Base-by-base conservation (phyloP, 2,113 vertebrate species). In the Lophius piscatorius region DNA sequence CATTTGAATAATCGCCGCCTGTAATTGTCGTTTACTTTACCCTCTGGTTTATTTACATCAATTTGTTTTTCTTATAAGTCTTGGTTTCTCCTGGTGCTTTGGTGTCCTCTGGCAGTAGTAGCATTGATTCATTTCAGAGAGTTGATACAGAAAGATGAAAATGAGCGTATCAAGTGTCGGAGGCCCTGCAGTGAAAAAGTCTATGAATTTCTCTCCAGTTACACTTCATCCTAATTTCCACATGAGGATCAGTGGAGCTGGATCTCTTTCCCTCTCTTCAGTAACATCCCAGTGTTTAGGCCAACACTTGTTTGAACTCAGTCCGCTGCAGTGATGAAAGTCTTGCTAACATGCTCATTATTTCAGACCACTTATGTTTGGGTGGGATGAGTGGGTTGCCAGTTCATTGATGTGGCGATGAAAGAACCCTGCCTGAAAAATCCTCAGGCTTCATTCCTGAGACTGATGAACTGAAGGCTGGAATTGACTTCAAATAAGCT, bases 171-270 rank as follows among this genome's bases (percentile, higher is more conserved):
- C 1, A 8, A 21, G 40, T 35, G 17, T 50, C 29, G 29, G 50
- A 24, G 9, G 14, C 29, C 46, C 20, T 44, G 31, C 45, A 57
- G 36, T 29, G 50, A n/a, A n/a, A n/a, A n/a, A n/a, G 11, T 18
- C 38, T 42, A n/a, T 21, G 45, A 64, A 46, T 28, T 20, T 35
- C 23, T 9, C 17, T 10, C 31, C 5, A 9, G 4, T 36, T 36
- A 35, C 3, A 48, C 12, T 35, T 20, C 22, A 31, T 58, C 21
- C 16, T 34, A 14, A 52, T 46, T 14, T 41, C 33, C 1, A 10
- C 40, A 48, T 12, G 8, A 23, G 7, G 55, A 74, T 61, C 35
- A 36, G 20, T 55, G 45, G n/a, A 16, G 11, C 12, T 49, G 6
- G 18, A 28, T 34, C 17, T 45, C n/a, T 45, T 14, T n/a, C 17